Evolutionary conservation across 2,888 invertebrate species (phyloP), one percentile per base, ranked within the genome.

Genomic region (Helleia helle): DNA sequence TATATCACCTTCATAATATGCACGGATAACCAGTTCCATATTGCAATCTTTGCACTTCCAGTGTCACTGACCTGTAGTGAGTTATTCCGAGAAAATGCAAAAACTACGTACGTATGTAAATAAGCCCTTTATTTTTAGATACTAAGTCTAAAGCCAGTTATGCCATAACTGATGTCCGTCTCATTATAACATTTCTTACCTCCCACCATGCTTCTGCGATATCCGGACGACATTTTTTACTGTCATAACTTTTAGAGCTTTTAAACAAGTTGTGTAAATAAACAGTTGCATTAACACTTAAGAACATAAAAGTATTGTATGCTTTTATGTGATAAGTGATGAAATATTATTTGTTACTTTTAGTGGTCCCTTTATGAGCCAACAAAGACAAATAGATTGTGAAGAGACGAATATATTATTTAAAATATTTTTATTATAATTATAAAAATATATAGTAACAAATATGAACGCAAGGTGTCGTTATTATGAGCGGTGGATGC

Each of bases 51-150:
- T 36, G 44, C 40, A 41, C 40, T 38, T 39, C 39, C 17, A 40
- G 29, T 42, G 48, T 48, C 46, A 44, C 36, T 38, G 42, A 46
- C 48, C 48, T 31, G 22, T 22, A 9, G 31, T 25, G 30, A 34
- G 26, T 42, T 46, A 48, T 42, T 44, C 31, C 17, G 31, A 38
- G 47, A 38, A 46, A 49, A 40, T 46, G 38, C 41, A 44, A 47
- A 46, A 44, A 43, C 18, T 24, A 39, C 38, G 36, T 40, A 17
- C 39, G 28, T 36, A 36, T 36, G 39, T 46, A 49, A 46, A 46
- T 38, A 42, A 27, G 40, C 28, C 38, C 40, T 42, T 46, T 48
- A 44, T 44, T 41, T 46, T 47, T 34, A 34, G 34, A 34, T 14
- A 8, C 28, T 29, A 9, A 26, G 28, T 29, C 28, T 34, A 34